Conservation (phyloP, 2,797 vertebrate species). For the Etheostoma perlongum region DNA sequence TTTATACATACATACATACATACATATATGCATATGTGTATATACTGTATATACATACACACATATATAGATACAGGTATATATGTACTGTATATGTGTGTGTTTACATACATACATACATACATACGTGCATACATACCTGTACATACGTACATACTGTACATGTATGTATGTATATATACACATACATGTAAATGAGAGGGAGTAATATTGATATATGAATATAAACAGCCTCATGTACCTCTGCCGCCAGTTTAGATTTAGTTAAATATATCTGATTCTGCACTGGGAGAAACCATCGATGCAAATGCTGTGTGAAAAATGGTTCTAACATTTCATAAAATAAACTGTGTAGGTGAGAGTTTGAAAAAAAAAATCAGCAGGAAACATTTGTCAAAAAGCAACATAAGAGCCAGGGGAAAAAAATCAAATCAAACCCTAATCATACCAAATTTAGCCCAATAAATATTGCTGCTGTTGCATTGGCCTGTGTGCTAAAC, state of each 20-base stretch:
- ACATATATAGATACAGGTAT: too few relatives aligned
- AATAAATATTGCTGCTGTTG: conserved; percentile 24
- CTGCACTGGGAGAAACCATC: conserved; percentile 7
- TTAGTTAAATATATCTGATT: conserved; percentile 15
- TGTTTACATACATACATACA: too few relatives aligned
- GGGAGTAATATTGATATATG: not conserved
- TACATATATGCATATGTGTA: too few relatives aligned
- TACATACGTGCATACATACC: too few relatives aligned
- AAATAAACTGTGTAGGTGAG: conserved; percentile 19
- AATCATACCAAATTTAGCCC: conserved; percentile 7
- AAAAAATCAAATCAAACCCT: conserved; percentile 6
- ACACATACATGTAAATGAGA: too few relatives aligned
- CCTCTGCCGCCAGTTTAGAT: conserved; percentile 8
- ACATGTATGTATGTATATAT: too few relatives aligned
- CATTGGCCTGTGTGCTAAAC: conserved; percentile 13
- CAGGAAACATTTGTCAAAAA: conserved; percentile 15
- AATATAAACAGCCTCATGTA: conserved; percentile 8
- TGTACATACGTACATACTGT: too few relatives aligned
- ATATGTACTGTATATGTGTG: too few relatives aligned
- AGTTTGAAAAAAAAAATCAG: conserved; percentile 12
- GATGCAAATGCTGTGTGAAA: conserved; percentile 28
- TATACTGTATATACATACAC: too few relatives aligned
- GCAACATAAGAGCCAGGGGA: not conserved
- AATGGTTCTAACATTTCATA: conserved; percentile 21
- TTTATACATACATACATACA: too few relatives aligned